Evolutionary conservation across 2,888 invertebrate species (phyloP).

Genomic region (Nymphalis c-album): DNA sequence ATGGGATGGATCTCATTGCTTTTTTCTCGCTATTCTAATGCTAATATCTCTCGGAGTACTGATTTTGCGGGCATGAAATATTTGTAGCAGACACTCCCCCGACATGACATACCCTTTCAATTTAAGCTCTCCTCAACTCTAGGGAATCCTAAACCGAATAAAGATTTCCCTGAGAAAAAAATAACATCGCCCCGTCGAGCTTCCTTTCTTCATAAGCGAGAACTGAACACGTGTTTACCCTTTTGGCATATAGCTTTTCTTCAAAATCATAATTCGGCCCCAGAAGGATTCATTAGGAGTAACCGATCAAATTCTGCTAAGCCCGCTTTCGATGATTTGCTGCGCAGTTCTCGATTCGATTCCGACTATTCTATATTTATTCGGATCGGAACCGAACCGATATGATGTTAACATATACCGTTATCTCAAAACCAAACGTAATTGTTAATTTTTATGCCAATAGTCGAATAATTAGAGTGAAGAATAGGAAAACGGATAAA

Average conservation of each 20-base stretch:
- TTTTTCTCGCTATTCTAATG: constrained; percentile 69
- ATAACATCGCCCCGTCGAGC: neutral
- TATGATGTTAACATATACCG: no score
- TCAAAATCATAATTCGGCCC: no score
- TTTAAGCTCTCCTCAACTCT: constrained; percentile 36
- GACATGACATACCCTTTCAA: constrained; percentile 66
- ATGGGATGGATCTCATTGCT: constrained; percentile 52
- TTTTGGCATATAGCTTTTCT: neutral
- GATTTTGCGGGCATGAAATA: constrained; percentile 70
- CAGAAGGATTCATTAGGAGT: no score
- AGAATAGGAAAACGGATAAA: no score
- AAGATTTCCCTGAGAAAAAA: constrained; percentile 51
- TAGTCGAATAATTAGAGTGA: no score
- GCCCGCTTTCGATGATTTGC: no score
- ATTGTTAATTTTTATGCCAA: no score
- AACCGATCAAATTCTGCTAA: no score
- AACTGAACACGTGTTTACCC: neutral
- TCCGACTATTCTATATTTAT: no score
- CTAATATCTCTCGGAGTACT: constrained; percentile 64
- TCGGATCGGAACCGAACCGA: no score
- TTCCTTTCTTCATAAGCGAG: neutral
- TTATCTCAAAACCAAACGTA: no score
- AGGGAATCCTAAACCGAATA: constrained; percentile 58
- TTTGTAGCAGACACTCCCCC: constrained; percentile 57
- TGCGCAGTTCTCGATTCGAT: no score